Base-by-base conservation (phyloP, 2,113 vertebrate species). In the Plecturocebus donacophilus region DNA sequence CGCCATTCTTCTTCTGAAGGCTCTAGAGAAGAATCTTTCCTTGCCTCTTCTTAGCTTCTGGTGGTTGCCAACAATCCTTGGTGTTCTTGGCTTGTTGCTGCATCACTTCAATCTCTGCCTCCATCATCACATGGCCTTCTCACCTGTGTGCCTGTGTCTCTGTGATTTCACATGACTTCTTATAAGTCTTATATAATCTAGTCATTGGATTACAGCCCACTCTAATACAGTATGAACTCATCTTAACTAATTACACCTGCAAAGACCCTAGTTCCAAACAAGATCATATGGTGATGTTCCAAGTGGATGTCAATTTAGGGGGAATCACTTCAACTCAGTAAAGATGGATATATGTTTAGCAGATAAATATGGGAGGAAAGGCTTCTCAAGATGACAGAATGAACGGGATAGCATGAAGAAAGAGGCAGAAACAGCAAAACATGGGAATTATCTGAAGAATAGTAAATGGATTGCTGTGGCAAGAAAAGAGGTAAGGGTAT, bases 191-290 rank as follows among this genome's bases (percentile, higher is more conserved):
- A 64, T 6, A 66, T 54, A 76, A 4, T 76, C 2, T 45, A 58
- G 27, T 79, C 70, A 80, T 7, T 83, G 42, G 10, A 47, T 79
- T 73, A 58, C 75, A 56, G 14, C 14, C 27, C 42, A 77, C 25
- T 58, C 16, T 66, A 56, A 89, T 49, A 21, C 5, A 45, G 30
- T n/a, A 49, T 45, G 49, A 79, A 17, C 35, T 40, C 27, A 90
- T 91, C 40, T 35, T 77, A 81, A 87, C 40, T 40, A 90, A 54
- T 47, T 81, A 27, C 49, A 49, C 54, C 30, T 70, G 11, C 19
- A 56, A 94, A 89, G 40, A 86, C 71, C 20, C 30, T 90, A 54
- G 79, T 87, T 70, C 70, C 66, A 96, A 58, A 84, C n/a, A 49
- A 52, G 23, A 32, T 92, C 58, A 77, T 9, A 87, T 83, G 56